Conservation (phyloP, 2,888 invertebrate genomes). For the Lacanobia wlatinum region DNA sequence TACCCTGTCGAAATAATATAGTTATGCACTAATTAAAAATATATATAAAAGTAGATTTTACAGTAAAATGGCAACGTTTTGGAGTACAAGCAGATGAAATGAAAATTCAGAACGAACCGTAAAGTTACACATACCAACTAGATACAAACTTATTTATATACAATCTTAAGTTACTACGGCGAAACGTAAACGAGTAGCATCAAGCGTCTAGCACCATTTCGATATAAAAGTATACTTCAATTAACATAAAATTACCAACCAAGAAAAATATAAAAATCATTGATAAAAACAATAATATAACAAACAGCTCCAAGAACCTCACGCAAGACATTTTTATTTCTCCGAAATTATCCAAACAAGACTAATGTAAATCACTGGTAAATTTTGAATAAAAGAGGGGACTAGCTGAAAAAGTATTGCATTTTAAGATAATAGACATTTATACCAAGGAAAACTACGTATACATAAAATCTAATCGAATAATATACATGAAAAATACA, state of each 20-base stretch:
- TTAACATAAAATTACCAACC: conserved; percentile 88
- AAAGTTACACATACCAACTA: conserved; percentile 67
- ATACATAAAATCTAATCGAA: conserved; percentile 80
- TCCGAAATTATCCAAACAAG: conserved; percentile 70
- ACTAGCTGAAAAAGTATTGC: conserved; percentile 88
- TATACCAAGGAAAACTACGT: conserved; percentile 79
- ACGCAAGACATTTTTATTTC: conserved; percentile 63
- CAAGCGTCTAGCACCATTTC: conserved; percentile 90
- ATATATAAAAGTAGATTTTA: conserved; percentile 66
- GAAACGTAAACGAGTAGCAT: conserved; percentile 82
- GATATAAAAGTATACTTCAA: conserved; percentile 87
- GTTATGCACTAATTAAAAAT: conserved; percentile 71
- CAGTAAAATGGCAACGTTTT: conserved; percentile 81
- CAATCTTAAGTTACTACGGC: conserved; percentile 80
- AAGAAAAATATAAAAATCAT: conserved; percentile 80
- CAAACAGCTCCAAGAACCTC: conserved; percentile 75
- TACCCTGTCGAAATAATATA: conserved; percentile 84
- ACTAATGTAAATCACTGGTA: conserved; percentile 76
- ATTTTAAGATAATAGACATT: conserved; percentile 79
- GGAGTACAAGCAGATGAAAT: conserved; percentile 77
- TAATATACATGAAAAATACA: conserved; percentile 81
- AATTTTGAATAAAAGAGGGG: conserved; percentile 84
- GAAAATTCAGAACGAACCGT: conserved; percentile 63
- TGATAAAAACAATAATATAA: conserved; percentile 81
- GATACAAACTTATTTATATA: conserved; percentile 77